These are phyloP conservation scores for Plagodis pulveraria DNA, from an alignment of 2,888 invertebrate species.

Conservation along the genomic window DNA sequence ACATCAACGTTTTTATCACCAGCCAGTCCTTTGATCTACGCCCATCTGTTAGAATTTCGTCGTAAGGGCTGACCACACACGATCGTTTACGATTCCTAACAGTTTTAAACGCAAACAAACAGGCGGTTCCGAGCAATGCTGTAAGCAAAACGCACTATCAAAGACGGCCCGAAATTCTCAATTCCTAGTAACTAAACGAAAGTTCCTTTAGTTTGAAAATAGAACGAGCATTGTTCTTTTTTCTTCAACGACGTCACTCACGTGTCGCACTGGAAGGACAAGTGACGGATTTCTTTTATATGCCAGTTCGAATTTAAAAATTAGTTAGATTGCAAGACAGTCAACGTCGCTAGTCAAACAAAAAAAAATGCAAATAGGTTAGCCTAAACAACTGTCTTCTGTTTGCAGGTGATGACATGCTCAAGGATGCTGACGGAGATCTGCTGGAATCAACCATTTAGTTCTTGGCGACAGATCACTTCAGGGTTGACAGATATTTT, in stretches of 20 bases:
- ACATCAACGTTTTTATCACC: constrained; percentile 81
- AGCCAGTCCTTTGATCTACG: constrained; percentile 75
- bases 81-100: constrained; percentile 80
- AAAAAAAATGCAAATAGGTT: too few relatives aligned
- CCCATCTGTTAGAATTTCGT: constrained; percentile 82
- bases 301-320: constrained; percentile 15
- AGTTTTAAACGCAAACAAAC: constrained; percentile 83
- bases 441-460: too few relatives aligned
- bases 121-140: constrained; percentile 76
- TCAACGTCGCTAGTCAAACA: too few relatives aligned
- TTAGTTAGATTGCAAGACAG: constrained; percentile 9
- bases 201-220: constrained; percentile 44
- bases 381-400: too few relatives aligned
- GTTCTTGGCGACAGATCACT: too few relatives aligned
- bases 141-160: constrained; percentile 69
- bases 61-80: constrained; percentile 85
- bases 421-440: too few relatives aligned
- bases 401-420: too few relatives aligned
- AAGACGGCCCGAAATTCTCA: constrained; percentile 72
- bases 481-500: too few relatives aligned
- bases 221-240: constrained; percentile 47
- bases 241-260: constrained; percentile 31
- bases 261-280: constrained; percentile 11
- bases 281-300: constrained; percentile 17
- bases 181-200: constrained; percentile 63